Evolutionary conservation across 2,888 invertebrate species (phyloP).

Genomic region (Bombylius discolor): DNA sequence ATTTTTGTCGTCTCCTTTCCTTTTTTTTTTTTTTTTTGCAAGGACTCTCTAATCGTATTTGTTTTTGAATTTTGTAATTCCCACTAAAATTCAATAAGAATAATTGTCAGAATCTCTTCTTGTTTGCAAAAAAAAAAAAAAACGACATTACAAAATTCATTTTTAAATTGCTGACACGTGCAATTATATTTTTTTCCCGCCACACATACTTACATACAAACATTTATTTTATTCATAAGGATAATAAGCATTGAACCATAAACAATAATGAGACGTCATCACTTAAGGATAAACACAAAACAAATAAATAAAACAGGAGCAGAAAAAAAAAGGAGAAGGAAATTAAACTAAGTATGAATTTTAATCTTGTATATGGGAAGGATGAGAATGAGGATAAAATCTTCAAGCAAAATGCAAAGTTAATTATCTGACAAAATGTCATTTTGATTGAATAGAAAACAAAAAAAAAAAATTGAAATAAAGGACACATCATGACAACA

Average conservation of each 20-base stretch:
- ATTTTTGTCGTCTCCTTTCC: neutral
- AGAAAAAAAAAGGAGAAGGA: too few species aligned
- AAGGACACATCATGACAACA: too few species aligned
- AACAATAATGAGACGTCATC: slow-evolving; percentile 5
- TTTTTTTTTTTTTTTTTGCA: too few species aligned
- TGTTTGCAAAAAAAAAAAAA: too few species aligned
- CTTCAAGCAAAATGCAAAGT: neutral
- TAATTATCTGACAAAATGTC: slow-evolving; percentile 1
- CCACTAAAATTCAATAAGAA: too few species aligned
- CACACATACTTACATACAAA: slow-evolving; percentile 9
- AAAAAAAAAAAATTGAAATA: too few species aligned
- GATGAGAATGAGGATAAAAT: too few species aligned
- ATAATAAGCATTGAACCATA: slow-evolving; percentile 17
- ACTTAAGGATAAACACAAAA: neutral
- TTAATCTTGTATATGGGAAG: too few species aligned
- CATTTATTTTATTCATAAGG: slow-evolving; percentile 3
- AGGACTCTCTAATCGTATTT: too few species aligned
- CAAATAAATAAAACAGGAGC: neutral
- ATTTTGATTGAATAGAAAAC: neutral
- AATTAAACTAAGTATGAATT: neutral
- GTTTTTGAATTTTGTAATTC: too few species aligned
- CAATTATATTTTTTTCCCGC: slow-evolving; percentile 16
- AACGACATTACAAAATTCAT: too few species aligned
- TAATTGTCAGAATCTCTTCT: too few species aligned
- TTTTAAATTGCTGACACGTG: slow-evolving; percentile 24